Evolutionary conservation across 2,888 invertebrate species (phyloP).

Genomic region (Tyria jacobaeae): DNA sequence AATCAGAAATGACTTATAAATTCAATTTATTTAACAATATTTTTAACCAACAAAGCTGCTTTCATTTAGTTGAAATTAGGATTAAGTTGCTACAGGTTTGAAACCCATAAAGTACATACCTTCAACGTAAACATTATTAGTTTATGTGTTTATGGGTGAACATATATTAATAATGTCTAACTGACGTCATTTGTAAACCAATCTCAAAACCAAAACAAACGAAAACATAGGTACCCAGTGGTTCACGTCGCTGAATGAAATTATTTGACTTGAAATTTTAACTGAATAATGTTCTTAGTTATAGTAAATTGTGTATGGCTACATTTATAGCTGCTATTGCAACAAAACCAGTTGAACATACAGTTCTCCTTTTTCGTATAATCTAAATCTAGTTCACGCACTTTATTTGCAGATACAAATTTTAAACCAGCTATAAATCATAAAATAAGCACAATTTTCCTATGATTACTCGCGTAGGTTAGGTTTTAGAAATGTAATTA

Average conservation of each 20-base stretch:
- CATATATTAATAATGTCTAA: too few species aligned
- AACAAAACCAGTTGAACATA: constrained; percentile 3
- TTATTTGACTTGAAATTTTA: neutral
- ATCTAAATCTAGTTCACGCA: constrained; percentile 15
- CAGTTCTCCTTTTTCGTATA: neutral
- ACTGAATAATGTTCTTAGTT: neutral
- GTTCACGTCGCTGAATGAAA: neutral
- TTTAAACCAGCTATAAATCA: constrained; percentile 16
- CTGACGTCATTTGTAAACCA: too few species aligned
- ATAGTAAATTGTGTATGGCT: neutral
- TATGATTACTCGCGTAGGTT: constrained; percentile 12
- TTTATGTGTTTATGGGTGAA: too few species aligned
- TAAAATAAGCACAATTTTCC: constrained; percentile 14
- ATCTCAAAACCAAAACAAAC: neutral
- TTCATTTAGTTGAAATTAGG: too few species aligned
- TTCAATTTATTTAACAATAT: neutral
- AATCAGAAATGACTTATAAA: neutral
- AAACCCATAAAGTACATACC: too few species aligned
- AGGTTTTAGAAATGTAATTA: constrained; percentile 19
- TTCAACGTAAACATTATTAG: neutral
- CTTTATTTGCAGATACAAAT: constrained; percentile 8
- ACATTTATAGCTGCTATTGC: neutral
- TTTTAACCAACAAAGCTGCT: neutral
- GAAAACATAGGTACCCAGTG: too few species aligned
- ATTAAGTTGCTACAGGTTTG: too few species aligned